Evolutionary conservation across 2,113 vertebrate genomes (phyloP).

Genomic region (Lampris megalopsis): DNA sequence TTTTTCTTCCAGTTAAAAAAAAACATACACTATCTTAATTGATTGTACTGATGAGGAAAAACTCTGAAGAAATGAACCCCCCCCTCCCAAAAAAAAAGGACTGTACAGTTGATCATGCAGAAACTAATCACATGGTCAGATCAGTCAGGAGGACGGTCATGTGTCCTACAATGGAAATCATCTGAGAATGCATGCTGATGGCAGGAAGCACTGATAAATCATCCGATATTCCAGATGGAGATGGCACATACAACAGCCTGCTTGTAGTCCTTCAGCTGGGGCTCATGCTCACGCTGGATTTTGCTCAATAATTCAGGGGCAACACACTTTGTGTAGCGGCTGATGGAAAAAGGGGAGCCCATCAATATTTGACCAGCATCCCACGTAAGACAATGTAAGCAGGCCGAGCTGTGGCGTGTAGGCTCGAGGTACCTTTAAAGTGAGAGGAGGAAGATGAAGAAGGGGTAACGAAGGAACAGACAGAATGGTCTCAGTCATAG

Average conservation of each 20-base stretch:
- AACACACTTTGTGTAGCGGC: conserved; percentile 54
- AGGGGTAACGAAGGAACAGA: not conserved
- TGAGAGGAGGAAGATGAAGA: not conserved
- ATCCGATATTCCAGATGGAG: not conserved
- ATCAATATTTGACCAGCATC: conserved; percentile 75
- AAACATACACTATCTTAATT: not conserved
- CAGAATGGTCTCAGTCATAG: not conserved
- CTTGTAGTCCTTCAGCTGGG: conserved; percentile 26
- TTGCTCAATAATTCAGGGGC: conserved; percentile 77
- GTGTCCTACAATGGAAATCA: not conserved
- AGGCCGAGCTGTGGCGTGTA: conserved; percentile 1
- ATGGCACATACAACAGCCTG: conserved; percentile 4
- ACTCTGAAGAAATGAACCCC: no score
- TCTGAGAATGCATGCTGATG: not conserved
- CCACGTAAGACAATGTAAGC: conserved; percentile 48
- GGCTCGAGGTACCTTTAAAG: not conserved
- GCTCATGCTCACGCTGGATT: conserved; percentile 54
- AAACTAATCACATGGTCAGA: not conserved
- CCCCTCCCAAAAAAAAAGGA: no score
- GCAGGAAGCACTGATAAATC: not conserved
- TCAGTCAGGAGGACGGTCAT: not conserved
- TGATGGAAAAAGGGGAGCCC: conserved; percentile 47
- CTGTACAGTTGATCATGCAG: no score
- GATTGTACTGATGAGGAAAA: no score
- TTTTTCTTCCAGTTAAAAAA: no score